phyloP scores from a whole-genome alignment of 2,888 invertebrate species.

The Mesorhabditis spiculigera region DNA sequence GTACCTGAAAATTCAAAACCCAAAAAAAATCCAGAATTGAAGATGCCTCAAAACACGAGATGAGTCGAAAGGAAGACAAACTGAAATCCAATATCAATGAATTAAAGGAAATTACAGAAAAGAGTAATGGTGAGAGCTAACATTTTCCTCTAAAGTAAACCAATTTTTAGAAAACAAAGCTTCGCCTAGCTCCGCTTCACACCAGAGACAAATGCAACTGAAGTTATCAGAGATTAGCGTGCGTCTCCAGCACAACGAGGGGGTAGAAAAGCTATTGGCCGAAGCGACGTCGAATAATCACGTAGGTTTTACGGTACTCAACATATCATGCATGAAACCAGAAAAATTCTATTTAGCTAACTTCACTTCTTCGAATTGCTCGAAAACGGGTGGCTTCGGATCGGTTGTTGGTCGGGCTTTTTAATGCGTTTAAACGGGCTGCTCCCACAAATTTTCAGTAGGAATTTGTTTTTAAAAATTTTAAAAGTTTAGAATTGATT shows the following conservation, averaged over 20 bases:
- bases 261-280: constrained; percentile 56
- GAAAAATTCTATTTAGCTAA: constrained; percentile 37
- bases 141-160: background rate
- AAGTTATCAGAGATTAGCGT: constrained; percentile 58
- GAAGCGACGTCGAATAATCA: constrained; percentile 57
- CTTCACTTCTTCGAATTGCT: constrained; percentile 56
- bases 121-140: constrained; percentile 12
- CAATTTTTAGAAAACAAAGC: constrained; percentile 10
- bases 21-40: constrained; percentile 54
- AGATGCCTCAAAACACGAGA: constrained; percentile 59
- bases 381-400: constrained; percentile 59
- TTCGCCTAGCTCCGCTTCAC: constrained; percentile 57
- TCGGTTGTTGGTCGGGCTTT: constrained; percentile 54
- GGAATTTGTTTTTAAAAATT: background rate
- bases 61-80: constrained; percentile 55
- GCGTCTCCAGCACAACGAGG: constrained; percentile 59
- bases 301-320: constrained; percentile 18
- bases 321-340: background rate
- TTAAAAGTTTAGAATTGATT: constrained; percentile 17
- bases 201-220: constrained; percentile 59
- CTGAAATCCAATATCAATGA: constrained; percentile 53
- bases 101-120: constrained; percentile 56
- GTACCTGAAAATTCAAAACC: background rate
- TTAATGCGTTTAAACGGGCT: constrained; percentile 40
- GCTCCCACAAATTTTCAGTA: constrained; percentile 40